Evolutionary conservation across 2,888 invertebrate species (phyloP), one percentile per base, ranked within the genome.

Genomic region (Drosophila greeni): DNA sequence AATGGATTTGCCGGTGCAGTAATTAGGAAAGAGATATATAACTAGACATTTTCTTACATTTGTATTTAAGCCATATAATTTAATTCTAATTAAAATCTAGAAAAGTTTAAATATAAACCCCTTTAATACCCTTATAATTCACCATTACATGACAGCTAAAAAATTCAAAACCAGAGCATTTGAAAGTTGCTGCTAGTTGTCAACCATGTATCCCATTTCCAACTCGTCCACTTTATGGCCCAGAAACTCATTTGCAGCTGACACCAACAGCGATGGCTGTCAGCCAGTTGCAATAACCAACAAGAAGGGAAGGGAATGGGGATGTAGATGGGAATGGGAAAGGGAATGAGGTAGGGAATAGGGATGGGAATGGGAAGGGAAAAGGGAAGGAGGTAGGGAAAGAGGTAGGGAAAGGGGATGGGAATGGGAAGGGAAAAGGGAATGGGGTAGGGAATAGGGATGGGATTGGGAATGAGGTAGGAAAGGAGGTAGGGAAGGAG

Each of bases 191-290:
- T 47, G 45, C 9, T 20, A 14, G 18, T 20, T 47, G 14, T 9
- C 31, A 20, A 31, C 31, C 45, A 47, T 31, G 45, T 47, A 47
- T 47, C 31, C 53, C 54, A 53, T 58, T 42, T 33, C 31, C 18
- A 51, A 23, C 36, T 54, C 47, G 16, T 66, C 55, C 66, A 66
- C 62, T 70, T 57, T 26, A 40, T 39, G 60, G 60, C 60, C 74
- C 55, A 67, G 69, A 76, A 80, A 80, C 77, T 82, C 82, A 78
- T 79, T 79, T 82, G 77, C 82, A 80, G 70, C 66, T 77, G 77
- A 82, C 76, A 78, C 76, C 76, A 68, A 58, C 67, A 39, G 43
- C 54, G 56, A 31, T 64, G 64, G 45, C 43, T 54, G 57, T 31
- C 55, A 39, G 57, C 39, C 53, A 61, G 42, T 43, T 74, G 57